Percentiles rank a stretch among this genome's conserved stretches.
Conservation (phyloP, 2,797 vertebrate genomes). For the Amblyopsis hoosieri region DNA sequence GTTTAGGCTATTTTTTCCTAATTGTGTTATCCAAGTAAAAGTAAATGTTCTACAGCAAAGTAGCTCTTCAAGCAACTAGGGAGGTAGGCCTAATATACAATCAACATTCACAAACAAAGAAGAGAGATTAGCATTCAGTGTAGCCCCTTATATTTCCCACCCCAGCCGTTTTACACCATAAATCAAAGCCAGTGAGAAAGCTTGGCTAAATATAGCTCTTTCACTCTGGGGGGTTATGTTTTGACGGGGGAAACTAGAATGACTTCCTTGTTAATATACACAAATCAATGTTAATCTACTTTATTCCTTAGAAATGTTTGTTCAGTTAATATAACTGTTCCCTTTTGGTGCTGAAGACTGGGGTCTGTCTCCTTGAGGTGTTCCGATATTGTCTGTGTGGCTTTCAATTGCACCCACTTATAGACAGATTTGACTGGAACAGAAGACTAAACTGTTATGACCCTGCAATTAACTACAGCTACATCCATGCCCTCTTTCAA, state of each 20-base stretch:
- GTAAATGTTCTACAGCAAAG: too few relatives aligned
- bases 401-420: too few relatives aligned
- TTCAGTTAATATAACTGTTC: background rate
- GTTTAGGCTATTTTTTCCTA: too few relatives aligned
- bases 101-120: constrained; percentile 25
- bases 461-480: too few relatives aligned
- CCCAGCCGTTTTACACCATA: constrained; percentile 16
- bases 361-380: too few relatives aligned
- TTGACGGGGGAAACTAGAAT: constrained; percentile 10
- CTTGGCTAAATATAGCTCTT: constrained; percentile 37
- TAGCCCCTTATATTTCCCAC: constrained; percentile 4
- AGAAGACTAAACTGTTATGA: too few relatives aligned
- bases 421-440: too few relatives aligned
- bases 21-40: too few relatives aligned
- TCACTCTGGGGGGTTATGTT: constrained; percentile 29
- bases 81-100: too few relatives aligned
- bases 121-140: constrained; percentile 16
- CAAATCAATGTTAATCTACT: background rate
- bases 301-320: background rate
- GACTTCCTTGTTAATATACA: background rate
- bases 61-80: background rate
- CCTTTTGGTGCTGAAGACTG: too few relatives aligned
- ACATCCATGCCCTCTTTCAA: too few relatives aligned
- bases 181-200: constrained; percentile 17
- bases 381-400: too few relatives aligned